Percentiles rank a stretch among this genome's conserved stretches.
Evolutionary conservation across 2,888 invertebrate species (phyloP).

Genomic region (Drosophila suboccidentalis): DNA sequence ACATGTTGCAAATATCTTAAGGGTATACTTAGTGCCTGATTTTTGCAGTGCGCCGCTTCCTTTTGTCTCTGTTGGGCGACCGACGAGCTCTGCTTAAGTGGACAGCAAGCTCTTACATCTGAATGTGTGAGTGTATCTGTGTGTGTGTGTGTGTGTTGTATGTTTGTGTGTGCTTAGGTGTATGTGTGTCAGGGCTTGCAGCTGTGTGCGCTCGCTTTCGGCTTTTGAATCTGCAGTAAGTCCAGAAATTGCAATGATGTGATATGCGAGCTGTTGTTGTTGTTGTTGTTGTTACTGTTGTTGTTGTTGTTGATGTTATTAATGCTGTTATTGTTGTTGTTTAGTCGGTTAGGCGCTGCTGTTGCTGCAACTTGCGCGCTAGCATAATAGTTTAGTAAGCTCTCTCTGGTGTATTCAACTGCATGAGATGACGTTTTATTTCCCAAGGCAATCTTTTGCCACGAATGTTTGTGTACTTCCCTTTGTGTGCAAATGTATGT

Average conservation of each 20-base stretch:
- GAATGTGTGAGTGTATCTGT: neutral
- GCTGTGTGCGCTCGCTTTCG: constrained; percentile 55
- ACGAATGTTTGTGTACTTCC: constrained; percentile 75
- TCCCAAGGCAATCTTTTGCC: constrained; percentile 80
- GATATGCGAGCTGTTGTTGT: constrained; percentile 52
- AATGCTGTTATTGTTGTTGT: constrained; percentile 68
- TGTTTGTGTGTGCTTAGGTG: constrained; percentile 8
- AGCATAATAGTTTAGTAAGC: constrained; percentile 82
- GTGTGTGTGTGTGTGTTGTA: neutral
- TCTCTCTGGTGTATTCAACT: constrained; percentile 80
- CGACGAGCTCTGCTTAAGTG: constrained; percentile 59
- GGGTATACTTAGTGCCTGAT: constrained; percentile 78
- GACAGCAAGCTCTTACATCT: constrained; percentile 47
- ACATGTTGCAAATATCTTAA: constrained; percentile 73
- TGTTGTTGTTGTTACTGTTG: constrained; percentile 17
- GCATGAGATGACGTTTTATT: constrained; percentile 80
- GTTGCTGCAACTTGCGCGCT: constrained; percentile 53
- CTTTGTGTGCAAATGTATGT: constrained; percentile 33
- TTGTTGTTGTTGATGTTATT: constrained; percentile 65
- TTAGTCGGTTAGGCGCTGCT: constrained; percentile 54
- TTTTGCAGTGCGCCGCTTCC: constrained; percentile 65
- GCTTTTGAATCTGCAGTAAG: constrained; percentile 76
- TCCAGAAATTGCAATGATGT: constrained; percentile 62
- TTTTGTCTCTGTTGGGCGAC: constrained; percentile 61
- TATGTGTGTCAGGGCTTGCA: constrained; percentile 42